Evolutionary conservation across 2,113 vertebrate genomes (phyloP), one percentile per base, ranked within the genome.

Genomic region (Corvus moneduloides): DNA sequence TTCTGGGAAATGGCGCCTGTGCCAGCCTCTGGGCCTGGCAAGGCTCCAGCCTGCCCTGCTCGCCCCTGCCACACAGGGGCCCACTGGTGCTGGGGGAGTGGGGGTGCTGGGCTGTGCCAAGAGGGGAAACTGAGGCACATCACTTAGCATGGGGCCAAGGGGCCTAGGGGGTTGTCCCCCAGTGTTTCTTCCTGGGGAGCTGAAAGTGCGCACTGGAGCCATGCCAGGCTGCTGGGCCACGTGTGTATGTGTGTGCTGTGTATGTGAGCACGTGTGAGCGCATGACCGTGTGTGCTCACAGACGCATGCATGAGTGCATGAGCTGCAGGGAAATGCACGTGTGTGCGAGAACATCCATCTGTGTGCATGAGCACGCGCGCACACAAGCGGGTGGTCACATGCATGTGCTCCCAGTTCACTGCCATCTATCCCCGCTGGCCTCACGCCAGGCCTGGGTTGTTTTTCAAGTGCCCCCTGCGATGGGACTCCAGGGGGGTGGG

Each of bases 401-500:
- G 15, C 1, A 0, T 58, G 83, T 62, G 63, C 54, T 77, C 86
- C 76, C 79, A 41, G 79, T 32, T 61, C 51, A 8, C 58, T 66
- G 72, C 79, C 49, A 35, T 28, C 62, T 32, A 23, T 54, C 13
- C 44, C 35, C 0, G 0, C 74, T 92, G 96, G 94, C 85, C 15
- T 20, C 1, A 5, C 3, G 72, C 96, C 93, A 94, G 61, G 64
- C 52, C 52, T 17, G 16, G 92, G 94, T 98, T 97, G 95, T 97
- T 98, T 97, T 97, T 94, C 55, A 48, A 97, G 96, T 93, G 88
- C 84, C 84, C 96, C 92, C 81, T 84, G 68, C n/a, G 84, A 97
- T 94, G 94, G 95, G 72, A 89, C 90, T 93, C 96, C 51, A 11
- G 19, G 13, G 23, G 68, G 78, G 41, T 51, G 30, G 58, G 59